Base-by-base conservation (phyloP, 2,888 invertebrate genomes). In the Andrena fulva region DNA sequence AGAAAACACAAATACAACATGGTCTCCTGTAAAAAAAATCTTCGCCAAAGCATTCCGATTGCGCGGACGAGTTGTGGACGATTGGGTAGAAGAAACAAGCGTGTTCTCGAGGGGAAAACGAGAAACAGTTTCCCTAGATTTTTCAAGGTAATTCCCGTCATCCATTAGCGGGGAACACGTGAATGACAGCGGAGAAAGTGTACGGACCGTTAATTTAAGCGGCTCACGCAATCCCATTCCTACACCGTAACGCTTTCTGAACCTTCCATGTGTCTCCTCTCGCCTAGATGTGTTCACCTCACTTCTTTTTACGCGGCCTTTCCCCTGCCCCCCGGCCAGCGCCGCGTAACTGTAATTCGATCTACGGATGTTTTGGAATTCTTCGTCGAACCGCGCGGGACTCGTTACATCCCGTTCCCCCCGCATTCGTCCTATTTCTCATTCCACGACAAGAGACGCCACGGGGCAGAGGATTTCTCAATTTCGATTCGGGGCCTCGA, bases 191-290 rank as follows among this genome's bases (percentile, higher is more conserved):
- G 33, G 86, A 89, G 85, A 88, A 87, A 88, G 85, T 85, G 80
- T 71, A 72, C 77, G 81, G 77, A 82, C 86, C 87, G 89, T 89
- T 89, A 89, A 89, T 87, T 87, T 80, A 85, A 86, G 73, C 86
- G 75, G 69, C 69, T 82, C 85, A 74, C 80, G 82, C 78, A 83
- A 86, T 67, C 67, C 74, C 72, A 70, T 81, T 78, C 73, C 72
- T 82, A 74, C 78, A 74, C 70, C 64, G 72, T 66, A 85, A 85
- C 78, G 80, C 77, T 81, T 81, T 75, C 81, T 73, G 76, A 77
- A 66, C 72, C 70, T 63, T 42, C 56, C 54, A 60, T 64, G 24
- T 68, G 48, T 69, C 71, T 67, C 42, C 42, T 42, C 72, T 56
- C 24, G 52, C n/a, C 31, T 72, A 42, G 27, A 70, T 64, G 16